Evolutionary conservation across 2,797 vertebrate genomes (phyloP), one percentile per base, ranked within the genome.

Genomic region (Odontamblyopus lacepedii): DNA sequence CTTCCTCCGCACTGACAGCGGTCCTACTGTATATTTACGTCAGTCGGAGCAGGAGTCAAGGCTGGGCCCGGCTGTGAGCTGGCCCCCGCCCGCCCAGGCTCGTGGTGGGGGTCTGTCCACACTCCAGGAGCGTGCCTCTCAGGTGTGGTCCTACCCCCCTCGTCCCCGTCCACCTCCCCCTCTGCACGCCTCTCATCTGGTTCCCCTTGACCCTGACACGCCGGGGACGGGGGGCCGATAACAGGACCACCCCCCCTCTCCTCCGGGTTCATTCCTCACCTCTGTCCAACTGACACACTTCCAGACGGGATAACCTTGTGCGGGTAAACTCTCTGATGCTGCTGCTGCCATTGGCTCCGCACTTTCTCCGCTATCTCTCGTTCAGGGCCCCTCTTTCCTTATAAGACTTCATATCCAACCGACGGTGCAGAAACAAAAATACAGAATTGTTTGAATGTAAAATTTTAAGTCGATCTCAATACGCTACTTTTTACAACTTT

Each of bases 71-170:
- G 71, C 86, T 74, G 84, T 88, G 64, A 66, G 23, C 29, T 82
- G 82, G 63, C 78, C 69, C 80, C 71, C 27, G 80, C 76, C 78
- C 67, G 32, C 70, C 77, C 26, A 66, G 72, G 69, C 81, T 3
- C 69, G 60, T 85, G 16, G 67, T 85, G 81, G 67, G 44, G 5
- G 66, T 76, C 77, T 35, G 77, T 79, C 82, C 91, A 81, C 90
- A 70, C 90, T 90, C 93, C 92, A 73, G 92, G 91, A 96, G 95
- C 92, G 94, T 95, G 95, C 90, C 92, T 85, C 75, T 83, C 90
- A 89, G 90, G 90, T 93, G 92, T 83, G 85, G 92, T 92, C 89
- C 85, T 79, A 80, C 84, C 70, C 71, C 71, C 29, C 63, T 60
- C 60, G 15, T 67, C 70, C 41, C 71, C 32, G 59, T 59, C 63